Base-by-base conservation (phyloP, 2,797 vertebrate species). In the Chelon labrosus region DNA sequence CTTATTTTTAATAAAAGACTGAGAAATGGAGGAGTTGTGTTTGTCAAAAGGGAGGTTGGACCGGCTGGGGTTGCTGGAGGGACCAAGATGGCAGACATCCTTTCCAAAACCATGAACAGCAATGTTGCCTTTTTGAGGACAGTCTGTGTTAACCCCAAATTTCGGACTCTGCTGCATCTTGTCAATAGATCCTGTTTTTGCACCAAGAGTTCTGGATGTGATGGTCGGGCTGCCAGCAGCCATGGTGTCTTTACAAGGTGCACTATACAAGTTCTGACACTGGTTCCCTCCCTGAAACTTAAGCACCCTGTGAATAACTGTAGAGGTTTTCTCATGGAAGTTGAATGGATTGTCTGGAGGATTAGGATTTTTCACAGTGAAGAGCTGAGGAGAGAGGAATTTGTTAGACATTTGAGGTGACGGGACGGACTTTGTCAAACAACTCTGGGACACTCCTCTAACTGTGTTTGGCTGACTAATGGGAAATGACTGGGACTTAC, bases 201-300 rank as follows among this genome's bases (percentile, higher is more conserved):
- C 37, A 37, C 54, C 42, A 0, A 77, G 66, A 47, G 73, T 70
- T 65, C 88, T 92, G 9, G 88, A 51, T 6, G 65, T 16, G 37
- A 77, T 17, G 10, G 35, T 75, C 0, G 82, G 60, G 70, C 85
- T 83, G 64, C 85, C 88, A 39, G 87, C 76, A 77, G 82, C 69
- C 47, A 69, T 6, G 22, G 73, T 35, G 42, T 90, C 88, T 79
- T 89, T 93, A 62, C 88, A 91, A 10, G 92, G 90, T 38, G 88
- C 90, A 9, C 91, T 91, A 17, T 92, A 92, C 76, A 93, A 70
- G 82, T 91, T 91, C 68, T 89, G 92, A 67, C 50, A 87, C 25
- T 82, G 91, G 71, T 87, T 90, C 0, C 93, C 91, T 3, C 91
- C 92, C 65, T 94, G 93, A 61, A 69, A 89, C 85, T 95, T 96